Conservation (phyloP, 2,113 vertebrate genomes). For the Urocolius indicus region DNA sequence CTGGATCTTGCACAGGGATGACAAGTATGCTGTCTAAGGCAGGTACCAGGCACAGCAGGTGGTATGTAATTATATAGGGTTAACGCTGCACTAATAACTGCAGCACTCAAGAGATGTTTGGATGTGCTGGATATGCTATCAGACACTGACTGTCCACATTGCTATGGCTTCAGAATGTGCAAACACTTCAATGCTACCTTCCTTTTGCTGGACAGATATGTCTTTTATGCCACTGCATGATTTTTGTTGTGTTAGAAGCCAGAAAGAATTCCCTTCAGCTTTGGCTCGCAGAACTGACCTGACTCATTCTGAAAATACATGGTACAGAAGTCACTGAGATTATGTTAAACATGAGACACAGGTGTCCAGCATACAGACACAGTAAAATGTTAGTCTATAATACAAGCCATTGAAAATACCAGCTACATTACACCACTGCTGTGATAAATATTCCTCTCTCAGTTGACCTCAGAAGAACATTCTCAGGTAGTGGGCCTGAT, state of each 20-base stretch:
- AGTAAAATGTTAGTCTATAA: neutral
- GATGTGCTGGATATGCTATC: neutral
- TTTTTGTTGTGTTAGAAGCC: neutral
- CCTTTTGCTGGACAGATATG: neutral
- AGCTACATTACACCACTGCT: neutral
- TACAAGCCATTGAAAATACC: neutral
- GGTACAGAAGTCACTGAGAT: neutral
- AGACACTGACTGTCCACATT: fast-evolving
- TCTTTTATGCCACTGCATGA: fast-evolving
- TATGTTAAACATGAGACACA: neutral
- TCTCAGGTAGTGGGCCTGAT: neutral
- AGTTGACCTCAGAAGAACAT: neutral
- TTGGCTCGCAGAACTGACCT: neutral
- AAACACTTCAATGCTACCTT: fast-evolving
- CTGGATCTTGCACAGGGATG: fast-evolving
- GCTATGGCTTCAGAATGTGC: neutral
- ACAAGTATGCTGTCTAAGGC: fast-evolving
- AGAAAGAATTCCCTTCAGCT: neutral
- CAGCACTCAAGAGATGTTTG: neutral
- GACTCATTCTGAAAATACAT: neutral
- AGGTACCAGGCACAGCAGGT: neutral
- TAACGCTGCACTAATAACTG: neutral
- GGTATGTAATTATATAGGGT: neutral
- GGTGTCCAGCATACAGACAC: fast-evolving
- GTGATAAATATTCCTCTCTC: neutral